Base-by-base conservation (phyloP, 2,797 vertebrate genomes). In the Siniperca undulata region DNA sequence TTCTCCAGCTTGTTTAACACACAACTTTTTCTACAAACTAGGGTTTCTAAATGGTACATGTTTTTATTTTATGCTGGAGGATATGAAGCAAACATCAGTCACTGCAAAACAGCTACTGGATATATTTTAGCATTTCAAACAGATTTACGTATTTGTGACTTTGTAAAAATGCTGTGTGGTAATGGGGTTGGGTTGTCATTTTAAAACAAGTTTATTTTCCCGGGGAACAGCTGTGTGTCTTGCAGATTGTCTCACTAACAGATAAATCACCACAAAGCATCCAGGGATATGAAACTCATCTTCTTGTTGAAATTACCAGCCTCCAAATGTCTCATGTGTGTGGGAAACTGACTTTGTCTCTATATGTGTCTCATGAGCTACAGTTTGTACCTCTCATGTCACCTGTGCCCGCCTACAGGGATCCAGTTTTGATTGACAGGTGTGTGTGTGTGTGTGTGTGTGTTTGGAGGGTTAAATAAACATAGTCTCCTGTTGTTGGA, bases 171-270 rank as follows among this genome's bases (percentile, higher is more conserved):
- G 64, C 19, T 55, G 48, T 67, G 69, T 60, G 50, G 67, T 86
- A 81, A 90, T 82, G 59, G 62, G 64, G 58, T 40, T 74, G 80
- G 53, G 34, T 80, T 86, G 81, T 85, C 82, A 79, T 87, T 89
- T 84, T 50, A 56, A 83, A 86, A 81, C 65, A 60, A 83, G 79
- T 80, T 82, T 70, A 68, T 91, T 86, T 85, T 86, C 60, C 38
- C 59, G 7, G 83, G 44, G 75, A 90, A 89, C 91, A 93, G 85
- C 88, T 92, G 90, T 78, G 88, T 66, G 71, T 87, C 77, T 78
- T 12, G 24, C 77, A 70, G 78, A 91, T 80, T 81, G 85, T 88
- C 79, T 83, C 74, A 24, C 73, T 59, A 64, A 72, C 70, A 75
- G 74, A 94, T 90, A 80, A 92, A 93, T 92, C 86, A 82, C 27